Evolutionary conservation across 37 sponge, comb jelly and placozoan species (phyloP), one percentile per base, ranked within the genome.

Genomic region (Agelas oroides): DNA sequence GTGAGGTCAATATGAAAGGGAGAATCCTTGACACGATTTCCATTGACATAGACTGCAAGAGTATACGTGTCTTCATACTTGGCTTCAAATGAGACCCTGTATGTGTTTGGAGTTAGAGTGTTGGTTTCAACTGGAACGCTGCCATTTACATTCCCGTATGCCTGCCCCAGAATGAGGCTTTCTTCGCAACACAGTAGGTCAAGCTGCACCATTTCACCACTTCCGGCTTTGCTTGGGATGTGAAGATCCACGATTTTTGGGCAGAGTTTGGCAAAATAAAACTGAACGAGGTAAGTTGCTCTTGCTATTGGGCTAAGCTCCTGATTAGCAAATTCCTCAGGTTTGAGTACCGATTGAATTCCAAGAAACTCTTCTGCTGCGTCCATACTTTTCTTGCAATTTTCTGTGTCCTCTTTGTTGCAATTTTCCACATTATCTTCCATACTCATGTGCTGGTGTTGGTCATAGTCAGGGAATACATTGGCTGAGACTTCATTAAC

Each of bases 251-350:
- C 34, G 5, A 84, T 65, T 17, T 59, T 71, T 1, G 34, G 53
- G 0, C 25, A 57, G 23, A 21, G 24, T 13, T 52, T 53, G 59
- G 57, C 36, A 79, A 75, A 46, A 60, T 59, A 82, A 80, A 95
- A 93, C 40, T 92, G 96, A 20, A 89, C 78, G 65, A 97, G 79
- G 78, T 97, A 97, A 16, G 87, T 95, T 84, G 88, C 87, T 40
- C 95, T 91, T n/a, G 70, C 58, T 27, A 97, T 68, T 30, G 93
- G 91, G 70, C 95, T 95, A 15, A 97, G 82, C 13, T 54, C 36
- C 0, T 82, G 85, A 34, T 90, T 64, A 66, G 79, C 75, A 27
- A 97, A 69, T 79, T 92, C 89, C n/a, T 71, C 86, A 39, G 96
- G 75, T 6, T 55, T 66, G 53, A 97, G 71, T 15, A 90, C 81